These are phyloP conservation scores for Schizothorax lantsangensis DNA, from an alignment of 2,797 vertebrate genomes.

Conservation along the genomic window DNA sequence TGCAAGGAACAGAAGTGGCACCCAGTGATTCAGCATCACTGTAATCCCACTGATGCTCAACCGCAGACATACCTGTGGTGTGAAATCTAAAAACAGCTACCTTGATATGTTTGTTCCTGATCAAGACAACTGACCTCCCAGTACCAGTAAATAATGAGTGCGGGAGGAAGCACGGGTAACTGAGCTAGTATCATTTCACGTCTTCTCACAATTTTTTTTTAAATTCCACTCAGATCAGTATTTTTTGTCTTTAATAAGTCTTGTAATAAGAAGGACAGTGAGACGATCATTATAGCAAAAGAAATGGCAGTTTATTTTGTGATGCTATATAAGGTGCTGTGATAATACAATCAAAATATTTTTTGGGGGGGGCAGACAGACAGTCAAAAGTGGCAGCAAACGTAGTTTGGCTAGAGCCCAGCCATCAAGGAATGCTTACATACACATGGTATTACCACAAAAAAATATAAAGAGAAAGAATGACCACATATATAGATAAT, in stretches of 20 bases:
- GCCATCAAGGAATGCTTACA: neutral
- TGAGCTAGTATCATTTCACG: neutral
- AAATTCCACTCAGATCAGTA: neutral
- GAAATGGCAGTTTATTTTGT: neutral
- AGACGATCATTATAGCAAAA: neutral
- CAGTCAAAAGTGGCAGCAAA: neutral
- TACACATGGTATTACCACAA: neutral
- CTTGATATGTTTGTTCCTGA: neutral
- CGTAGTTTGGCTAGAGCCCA: no score
- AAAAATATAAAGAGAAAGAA: neutral
- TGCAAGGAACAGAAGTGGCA: constrained; percentile 5
- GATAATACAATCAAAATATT: neutral
- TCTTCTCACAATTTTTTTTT: neutral
- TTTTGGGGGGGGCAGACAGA: neutral
- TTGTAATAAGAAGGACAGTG: neutral
- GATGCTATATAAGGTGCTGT: neutral
- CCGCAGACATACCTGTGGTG: constrained; percentile 70
- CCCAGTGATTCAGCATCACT: constrained; percentile 33
- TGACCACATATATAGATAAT: neutral
- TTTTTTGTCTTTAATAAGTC: neutral
- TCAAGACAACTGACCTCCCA: constrained; percentile 16
- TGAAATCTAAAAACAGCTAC: neutral
- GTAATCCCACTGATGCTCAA: neutral
- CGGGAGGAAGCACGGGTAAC: neutral
- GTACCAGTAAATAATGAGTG: constrained; percentile 20